Percentiles rank a stretch among this genome's conserved stretches.
phyloP scores from a whole-genome alignment of 2,797 vertebrate species.

The Betta splendens region DNA sequence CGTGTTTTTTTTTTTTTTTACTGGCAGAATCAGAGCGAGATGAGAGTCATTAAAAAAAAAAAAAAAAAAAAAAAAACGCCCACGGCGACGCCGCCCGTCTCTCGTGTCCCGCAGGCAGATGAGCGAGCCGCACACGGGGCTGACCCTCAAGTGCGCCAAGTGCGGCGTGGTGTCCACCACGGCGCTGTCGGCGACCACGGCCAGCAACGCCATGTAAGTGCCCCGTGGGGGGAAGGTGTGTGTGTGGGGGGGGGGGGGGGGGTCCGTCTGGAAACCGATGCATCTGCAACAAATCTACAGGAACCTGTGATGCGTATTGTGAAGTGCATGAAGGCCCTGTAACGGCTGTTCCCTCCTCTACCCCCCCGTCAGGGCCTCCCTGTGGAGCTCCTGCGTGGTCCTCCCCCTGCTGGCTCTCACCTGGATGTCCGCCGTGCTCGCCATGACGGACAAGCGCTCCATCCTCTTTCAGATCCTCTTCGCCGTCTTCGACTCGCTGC shows the following conservation, averaged over 20 bases:
- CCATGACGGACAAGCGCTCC: conserved; percentile 99
- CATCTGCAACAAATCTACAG: conserved; percentile 7
- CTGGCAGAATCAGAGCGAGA: conserved; percentile 79
- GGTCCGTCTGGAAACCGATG: conserved; percentile 26
- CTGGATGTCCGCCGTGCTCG: conserved; percentile 99
- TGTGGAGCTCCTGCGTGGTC: conserved; percentile 99
- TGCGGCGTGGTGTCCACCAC: conserved; percentile 99
- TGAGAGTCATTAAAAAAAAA: conserved; percentile 70
- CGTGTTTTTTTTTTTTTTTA: conserved; percentile 60
- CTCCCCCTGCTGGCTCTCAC: conserved; percentile 96
- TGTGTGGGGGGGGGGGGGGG: no score
- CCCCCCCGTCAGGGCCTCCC: conserved; percentile 88
- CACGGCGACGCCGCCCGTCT: no score
- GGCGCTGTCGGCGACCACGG: conserved; percentile 99
- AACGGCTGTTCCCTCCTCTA: conserved; percentile 9
- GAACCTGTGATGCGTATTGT: neutral
- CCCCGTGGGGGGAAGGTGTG: no score
- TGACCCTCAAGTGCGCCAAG: conserved; percentile 99
- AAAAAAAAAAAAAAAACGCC: no score
- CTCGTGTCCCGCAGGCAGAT: conserved; percentile 97
- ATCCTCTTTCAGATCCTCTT: conserved; percentile 99
- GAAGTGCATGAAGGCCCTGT: conserved; percentile 5
- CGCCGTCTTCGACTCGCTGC: conserved; percentile 97
- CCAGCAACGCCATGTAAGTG: conserved; percentile 99
- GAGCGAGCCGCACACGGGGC: conserved; percentile 99